Percentiles rank a stretch among this genome's conserved stretches.
Conservation (phyloP, 2,113 vertebrate species). For the Siniperca chuatsi region DNA sequence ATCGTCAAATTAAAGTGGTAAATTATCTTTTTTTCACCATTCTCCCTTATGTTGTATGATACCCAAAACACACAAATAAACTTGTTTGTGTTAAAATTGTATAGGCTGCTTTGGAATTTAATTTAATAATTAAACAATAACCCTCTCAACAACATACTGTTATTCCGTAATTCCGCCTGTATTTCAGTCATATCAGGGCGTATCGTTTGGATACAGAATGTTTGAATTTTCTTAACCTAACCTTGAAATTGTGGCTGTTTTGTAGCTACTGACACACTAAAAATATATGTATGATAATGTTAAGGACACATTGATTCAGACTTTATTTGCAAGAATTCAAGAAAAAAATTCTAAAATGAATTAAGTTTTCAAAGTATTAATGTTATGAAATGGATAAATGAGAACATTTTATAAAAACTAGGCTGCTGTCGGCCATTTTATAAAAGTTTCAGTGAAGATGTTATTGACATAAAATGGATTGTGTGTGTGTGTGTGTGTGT, state of each 20-base stretch:
- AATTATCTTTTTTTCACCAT: not conserved
- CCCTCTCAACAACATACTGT: not conserved
- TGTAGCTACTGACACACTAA: not conserved
- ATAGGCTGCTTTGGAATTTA: not conserved
- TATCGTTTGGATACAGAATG: not conserved
- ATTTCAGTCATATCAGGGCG: not conserved
- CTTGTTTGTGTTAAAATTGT: not conserved
- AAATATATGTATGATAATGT: not conserved
- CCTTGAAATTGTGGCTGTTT: not conserved
- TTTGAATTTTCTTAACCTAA: not conserved
- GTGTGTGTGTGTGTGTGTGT: not conserved
- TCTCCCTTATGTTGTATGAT: not conserved
- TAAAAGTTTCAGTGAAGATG: slow-evolving; percentile 49
- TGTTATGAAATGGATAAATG: slow-evolving; percentile 40
- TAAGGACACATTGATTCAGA: slow-evolving; percentile 15
- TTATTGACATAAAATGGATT: slow-evolving; percentile 41
- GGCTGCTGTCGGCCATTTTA: slow-evolving; percentile 28
- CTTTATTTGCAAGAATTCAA: slow-evolving; percentile 4
- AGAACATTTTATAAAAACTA: slow-evolving; percentile 38
- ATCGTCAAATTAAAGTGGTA: slow-evolving; percentile 14
- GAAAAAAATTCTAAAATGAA: not conserved
- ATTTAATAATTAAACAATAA: not conserved
- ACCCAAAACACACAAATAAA: not conserved
- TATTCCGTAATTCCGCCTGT: not conserved
- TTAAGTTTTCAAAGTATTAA: slow-evolving; percentile 11